These are phyloP conservation scores for Microhierax caerulescens DNA, from an alignment of 2,797 vertebrate species.

Conservation along the genomic window DNA sequence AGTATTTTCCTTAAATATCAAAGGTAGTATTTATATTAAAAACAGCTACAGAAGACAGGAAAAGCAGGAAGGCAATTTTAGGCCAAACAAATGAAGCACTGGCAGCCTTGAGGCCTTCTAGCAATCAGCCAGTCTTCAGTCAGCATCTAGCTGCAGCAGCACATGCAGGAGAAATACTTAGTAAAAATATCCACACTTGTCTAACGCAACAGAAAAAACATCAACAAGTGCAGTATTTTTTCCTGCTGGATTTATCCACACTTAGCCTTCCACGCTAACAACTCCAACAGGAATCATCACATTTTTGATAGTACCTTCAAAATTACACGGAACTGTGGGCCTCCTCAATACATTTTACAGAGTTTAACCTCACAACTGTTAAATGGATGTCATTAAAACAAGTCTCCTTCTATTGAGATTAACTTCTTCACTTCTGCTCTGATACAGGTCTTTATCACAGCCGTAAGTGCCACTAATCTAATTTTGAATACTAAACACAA, in stretches of 20 bases:
- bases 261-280: neutral
- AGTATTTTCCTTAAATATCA: neutral
- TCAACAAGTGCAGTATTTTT: neutral
- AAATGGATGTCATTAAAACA: neutral
- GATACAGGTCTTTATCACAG: neutral
- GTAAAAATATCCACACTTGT: neutral
- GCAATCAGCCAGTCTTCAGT: neutral
- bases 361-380: neutral
- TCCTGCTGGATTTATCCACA: neutral
- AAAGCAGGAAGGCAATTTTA: constrained; percentile 22
- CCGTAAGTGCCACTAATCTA: neutral
- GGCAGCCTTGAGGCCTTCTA: neutral
- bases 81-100: neutral
- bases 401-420: neutral
- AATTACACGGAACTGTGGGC: neutral
- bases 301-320: neutral
- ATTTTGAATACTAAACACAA: neutral
- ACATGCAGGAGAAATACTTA: neutral
- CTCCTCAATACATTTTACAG: neutral
- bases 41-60: constrained; percentile 25
- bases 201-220: neutral
- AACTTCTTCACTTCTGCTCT: neutral
- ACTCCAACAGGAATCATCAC: neutral
- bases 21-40: constrained; percentile 2
- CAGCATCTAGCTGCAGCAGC: neutral